Conservation (phyloP, 2,113 vertebrate genomes). For the Colistium nudipinnis region DNA sequence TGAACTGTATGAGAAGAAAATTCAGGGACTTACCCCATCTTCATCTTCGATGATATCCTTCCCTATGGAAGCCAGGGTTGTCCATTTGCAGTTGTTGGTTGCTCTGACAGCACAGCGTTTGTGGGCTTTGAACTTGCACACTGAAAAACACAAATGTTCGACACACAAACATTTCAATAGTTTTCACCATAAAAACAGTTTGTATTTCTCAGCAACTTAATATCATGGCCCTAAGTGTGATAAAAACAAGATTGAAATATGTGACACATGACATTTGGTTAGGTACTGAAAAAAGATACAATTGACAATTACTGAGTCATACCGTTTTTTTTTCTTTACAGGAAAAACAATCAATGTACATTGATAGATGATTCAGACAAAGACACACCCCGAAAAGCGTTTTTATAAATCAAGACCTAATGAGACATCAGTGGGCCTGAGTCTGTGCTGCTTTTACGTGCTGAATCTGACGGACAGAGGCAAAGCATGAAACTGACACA, state of each 20-base stretch:
- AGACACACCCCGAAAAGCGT: slow-evolving; percentile 4
- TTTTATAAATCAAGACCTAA: slow-evolving; percentile 34
- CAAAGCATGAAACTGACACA: no score
- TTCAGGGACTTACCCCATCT: slow-evolving; percentile 87
- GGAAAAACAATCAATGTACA: background rate
- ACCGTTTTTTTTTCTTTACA: background rate
- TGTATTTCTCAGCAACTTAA: no score
- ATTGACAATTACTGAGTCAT: no score
- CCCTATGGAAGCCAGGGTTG: slow-evolving; percentile 94
- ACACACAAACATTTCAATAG: background rate
- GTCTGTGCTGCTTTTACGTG: background rate
- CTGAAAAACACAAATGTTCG: slow-evolving; percentile 74
- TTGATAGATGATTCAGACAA: slow-evolving; percentile 13
- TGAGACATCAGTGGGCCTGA: slow-evolving; percentile 23
- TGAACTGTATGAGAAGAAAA: background rate
- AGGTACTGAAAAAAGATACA: no score
- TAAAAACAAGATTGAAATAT: no score
- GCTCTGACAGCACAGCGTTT: slow-evolving; percentile 98
- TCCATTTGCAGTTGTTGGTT: slow-evolving; percentile 99
- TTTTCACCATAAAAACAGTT: no score
- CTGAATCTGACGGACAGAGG: slow-evolving; percentile 1
- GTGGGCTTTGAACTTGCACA: slow-evolving; percentile 99
- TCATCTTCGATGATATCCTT: slow-evolving; percentile 98
- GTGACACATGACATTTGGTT: no score
- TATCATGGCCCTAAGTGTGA: no score